phyloP scores from a whole-genome alignment of 2,113 vertebrate genomes.

The Euleptes europaea region DNA sequence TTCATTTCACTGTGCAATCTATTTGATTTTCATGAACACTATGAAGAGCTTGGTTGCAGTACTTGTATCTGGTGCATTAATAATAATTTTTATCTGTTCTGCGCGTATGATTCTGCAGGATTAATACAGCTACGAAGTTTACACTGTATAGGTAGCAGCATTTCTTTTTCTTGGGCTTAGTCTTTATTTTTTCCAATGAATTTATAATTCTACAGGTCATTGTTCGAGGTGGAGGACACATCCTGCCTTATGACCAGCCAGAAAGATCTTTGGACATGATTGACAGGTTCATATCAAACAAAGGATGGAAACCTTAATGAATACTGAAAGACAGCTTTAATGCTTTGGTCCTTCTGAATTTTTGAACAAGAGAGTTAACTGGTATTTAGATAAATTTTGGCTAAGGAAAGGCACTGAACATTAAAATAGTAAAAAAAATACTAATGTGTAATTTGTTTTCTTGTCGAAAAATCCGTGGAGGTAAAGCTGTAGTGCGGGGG shows the following conservation, averaged over 20 bases:
- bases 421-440: not conserved
- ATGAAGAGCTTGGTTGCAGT: not conserved
- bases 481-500: not conserved
- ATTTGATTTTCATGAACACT: not conserved
- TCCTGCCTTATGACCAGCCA: constrained; percentile 84
- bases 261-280: constrained; percentile 85
- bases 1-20: too few species aligned
- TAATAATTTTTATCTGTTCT: not conserved
- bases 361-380: constrained; percentile 8
- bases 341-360: not conserved
- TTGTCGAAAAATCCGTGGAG: not conserved
- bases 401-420: not conserved
- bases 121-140: not conserved
- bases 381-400: not conserved
- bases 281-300: constrained; percentile 83
- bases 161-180: not conserved
- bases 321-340: constrained; percentile 10
- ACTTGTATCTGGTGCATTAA: not conserved
- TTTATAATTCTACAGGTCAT: constrained; percentile 72
- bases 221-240: constrained; percentile 83
- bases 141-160: rapidly evolving
- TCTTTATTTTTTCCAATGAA: constrained; percentile 17
- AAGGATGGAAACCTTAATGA: constrained; percentile 57
- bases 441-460: not conserved
- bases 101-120: not conserved